Conservation (phyloP, 2,888 invertebrate genomes). For the Scotopteryx bipunctaria region DNA sequence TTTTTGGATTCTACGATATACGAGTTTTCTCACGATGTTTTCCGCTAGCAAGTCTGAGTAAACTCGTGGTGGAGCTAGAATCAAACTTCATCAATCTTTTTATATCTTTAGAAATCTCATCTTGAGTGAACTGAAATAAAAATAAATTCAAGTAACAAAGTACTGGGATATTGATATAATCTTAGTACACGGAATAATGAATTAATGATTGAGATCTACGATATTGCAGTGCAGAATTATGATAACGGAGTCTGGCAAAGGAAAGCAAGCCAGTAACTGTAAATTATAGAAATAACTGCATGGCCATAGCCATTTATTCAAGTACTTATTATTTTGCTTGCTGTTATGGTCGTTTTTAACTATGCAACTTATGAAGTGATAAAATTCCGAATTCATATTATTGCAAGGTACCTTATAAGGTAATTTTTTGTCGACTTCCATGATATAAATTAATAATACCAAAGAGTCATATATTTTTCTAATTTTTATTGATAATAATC, state of each 20-base stretch:
- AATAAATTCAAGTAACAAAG: slow-evolving; percentile 2
- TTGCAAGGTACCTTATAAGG: too few species aligned
- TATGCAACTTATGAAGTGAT: too few species aligned
- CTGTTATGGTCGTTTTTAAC: neutral
- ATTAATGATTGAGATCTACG: slow-evolving; percentile 23
- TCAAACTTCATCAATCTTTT: too few species aligned
- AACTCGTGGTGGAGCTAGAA: too few species aligned
- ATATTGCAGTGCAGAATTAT: slow-evolving; percentile 21
- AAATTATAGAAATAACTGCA: slow-evolving; percentile 17
- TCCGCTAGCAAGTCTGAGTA: too few species aligned
- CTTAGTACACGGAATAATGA: slow-evolving; percentile 8
- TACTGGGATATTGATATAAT: slow-evolving; percentile 4
- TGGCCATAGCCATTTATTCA: slow-evolving; percentile 1
- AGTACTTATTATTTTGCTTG: neutral
- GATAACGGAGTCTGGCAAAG: slow-evolving; percentile 20
- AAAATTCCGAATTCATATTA: too few species aligned
- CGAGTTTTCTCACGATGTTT: too few species aligned
- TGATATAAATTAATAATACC: too few species aligned
- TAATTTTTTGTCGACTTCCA: too few species aligned
- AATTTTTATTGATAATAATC: too few species aligned
- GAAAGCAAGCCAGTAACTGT: slow-evolving; percentile 10
- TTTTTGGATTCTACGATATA: too few species aligned
- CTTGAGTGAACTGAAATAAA: neutral
- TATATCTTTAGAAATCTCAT: neutral
- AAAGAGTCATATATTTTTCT: too few species aligned